phyloP scores from a whole-genome alignment of 2,888 invertebrate genomes.

The Cephonodes hylas region DNA sequence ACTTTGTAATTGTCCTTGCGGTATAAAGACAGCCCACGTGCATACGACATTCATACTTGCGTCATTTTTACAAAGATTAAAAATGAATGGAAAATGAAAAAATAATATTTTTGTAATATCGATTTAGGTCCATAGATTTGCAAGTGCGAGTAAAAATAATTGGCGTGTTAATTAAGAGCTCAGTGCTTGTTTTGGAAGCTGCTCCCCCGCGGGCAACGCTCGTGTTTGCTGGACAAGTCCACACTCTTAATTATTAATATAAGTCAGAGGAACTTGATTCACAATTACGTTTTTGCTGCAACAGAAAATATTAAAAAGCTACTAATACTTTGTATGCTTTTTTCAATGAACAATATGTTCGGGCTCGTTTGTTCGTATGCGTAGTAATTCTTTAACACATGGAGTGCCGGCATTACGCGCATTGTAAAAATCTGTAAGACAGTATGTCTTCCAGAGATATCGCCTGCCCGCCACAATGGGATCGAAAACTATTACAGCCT shows the following conservation, averaged over 20 bases:
- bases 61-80: neutral
- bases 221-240: slow-evolving; percentile 26
- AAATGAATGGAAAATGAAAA: neutral
- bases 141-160: slow-evolving; percentile 33
- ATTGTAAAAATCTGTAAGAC: slow-evolving; percentile 30
- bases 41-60: neutral
- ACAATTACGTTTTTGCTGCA: slow-evolving; percentile 2
- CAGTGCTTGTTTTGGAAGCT: slow-evolving; percentile 37
- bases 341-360: slow-evolving; percentile 8
- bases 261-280: slow-evolving; percentile 36
- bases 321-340: slow-evolving; percentile 6
- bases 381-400: neutral
- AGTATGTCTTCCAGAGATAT: slow-evolving; percentile 32
- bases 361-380: neutral
- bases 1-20: neutral
- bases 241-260: slow-evolving; percentile 45
- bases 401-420: slow-evolving; percentile 13
- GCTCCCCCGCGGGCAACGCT: slow-evolving; percentile 41
- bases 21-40: neutral
- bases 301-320: slow-evolving; percentile 3
- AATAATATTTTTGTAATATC: neutral
- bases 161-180: slow-evolving; percentile 50
- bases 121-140: neutral
- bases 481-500: slow-evolving; percentile 48
- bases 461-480: slow-evolving; percentile 42